Conservation (phyloP, 2,797 vertebrate genomes). For the Phalloptychus januarius region DNA sequence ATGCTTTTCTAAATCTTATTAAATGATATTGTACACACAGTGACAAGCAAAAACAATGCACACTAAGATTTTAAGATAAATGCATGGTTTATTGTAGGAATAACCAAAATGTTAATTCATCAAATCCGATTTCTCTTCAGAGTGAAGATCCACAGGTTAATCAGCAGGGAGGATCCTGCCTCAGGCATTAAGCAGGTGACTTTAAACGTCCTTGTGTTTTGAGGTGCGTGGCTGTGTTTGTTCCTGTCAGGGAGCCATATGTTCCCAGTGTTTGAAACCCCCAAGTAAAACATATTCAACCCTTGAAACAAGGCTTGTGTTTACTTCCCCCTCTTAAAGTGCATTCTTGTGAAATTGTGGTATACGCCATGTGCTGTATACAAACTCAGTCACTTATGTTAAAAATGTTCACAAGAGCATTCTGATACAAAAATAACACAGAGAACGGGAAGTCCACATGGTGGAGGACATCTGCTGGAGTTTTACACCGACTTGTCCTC, state of each 20-base stretch:
- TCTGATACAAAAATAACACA: constrained; percentile 41
- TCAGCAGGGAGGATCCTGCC: constrained; percentile 60
- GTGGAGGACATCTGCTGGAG: constrained; percentile 42
- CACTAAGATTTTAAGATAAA: constrained; percentile 49
- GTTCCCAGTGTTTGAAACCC: constrained; percentile 38
- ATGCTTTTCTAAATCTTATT: neutral
- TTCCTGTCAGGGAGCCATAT: constrained; percentile 46
- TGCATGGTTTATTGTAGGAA: constrained; percentile 72
- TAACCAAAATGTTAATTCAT: constrained; percentile 40
- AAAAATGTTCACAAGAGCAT: constrained; percentile 30
- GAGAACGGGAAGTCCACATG: constrained; percentile 54
- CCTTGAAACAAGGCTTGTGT: constrained; percentile 47
- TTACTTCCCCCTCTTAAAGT: constrained; percentile 59
- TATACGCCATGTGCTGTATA: constrained; percentile 33
- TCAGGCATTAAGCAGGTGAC: constrained; percentile 54
- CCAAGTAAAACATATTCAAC: constrained; percentile 32
- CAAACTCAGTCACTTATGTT: constrained; percentile 31
- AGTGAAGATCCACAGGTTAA: constrained; percentile 81
- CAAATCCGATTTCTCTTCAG: constrained; percentile 62
- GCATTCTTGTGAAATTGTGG: constrained; percentile 47
- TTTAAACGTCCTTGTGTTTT: constrained; percentile 32
- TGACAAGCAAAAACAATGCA: neutral
- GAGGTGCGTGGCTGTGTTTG: constrained; percentile 51
- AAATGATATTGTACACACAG: neutral
- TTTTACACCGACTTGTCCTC: constrained; percentile 40